Base-by-base conservation (phyloP, 2,113 vertebrate species). In the Cercopithecus mona region DNA sequence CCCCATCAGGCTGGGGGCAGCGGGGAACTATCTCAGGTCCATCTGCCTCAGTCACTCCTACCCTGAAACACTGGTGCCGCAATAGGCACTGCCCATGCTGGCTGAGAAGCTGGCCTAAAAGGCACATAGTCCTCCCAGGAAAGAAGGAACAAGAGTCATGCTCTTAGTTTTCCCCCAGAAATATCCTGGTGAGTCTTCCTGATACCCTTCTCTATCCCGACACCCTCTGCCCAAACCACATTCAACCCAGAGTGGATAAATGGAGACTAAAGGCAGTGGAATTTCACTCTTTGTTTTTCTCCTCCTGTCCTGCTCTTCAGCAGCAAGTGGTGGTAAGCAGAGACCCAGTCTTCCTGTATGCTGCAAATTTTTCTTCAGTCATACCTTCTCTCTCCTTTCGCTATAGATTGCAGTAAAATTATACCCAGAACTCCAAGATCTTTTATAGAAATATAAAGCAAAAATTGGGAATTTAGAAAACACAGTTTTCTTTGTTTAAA, bases 1-100 rank as follows among this genome's bases (percentile, higher is more conserved):
- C 43, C 48, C 59, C 6, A 5, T 20, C 3, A 14, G 8, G 6
- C 40, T 14, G 10, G 16, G 48, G 25, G 45, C 22, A 8, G 16
- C 13, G 11, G 5, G 8, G 30, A 59, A 11, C 35, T 35, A 18
- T 50, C 70, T 85, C 35, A 12, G n/a, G 55, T 64, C 48, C 3
- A 6, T 35, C 50, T 17, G 25, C 70, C 45, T 40, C 35, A 2
- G 3, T 25, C 12, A 2, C 35, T 32, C 57, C 22, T 3, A 2
- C 23, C n/a, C 27, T 30, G 8, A 27, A 2, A 48, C 0, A 1
- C 32, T 43, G 23, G 61, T 20, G 27, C 20, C 12, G 0, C 6
- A 6, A 14, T 38, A 11, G 22, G 32, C 55, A 59, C 17, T 16
- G 2, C 27, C 27, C 14, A 16, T 23, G 13, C 3, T 52, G 7